Base-by-base conservation (phyloP, 1,140 invertebrate species). In the Pogonomyrmex californicus region DNA sequence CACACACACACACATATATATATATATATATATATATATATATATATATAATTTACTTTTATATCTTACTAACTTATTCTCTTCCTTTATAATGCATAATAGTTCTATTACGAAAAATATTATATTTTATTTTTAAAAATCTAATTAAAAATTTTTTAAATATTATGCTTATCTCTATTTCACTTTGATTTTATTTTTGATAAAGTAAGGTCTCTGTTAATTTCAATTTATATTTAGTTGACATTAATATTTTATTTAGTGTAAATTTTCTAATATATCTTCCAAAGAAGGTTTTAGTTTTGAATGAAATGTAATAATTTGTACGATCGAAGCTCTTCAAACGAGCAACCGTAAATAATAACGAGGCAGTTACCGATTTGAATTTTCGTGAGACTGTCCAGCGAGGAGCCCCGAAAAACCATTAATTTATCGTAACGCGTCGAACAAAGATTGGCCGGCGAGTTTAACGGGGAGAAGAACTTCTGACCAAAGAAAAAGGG, bases 361-460 rank as follows among this genome's bases (percentile, higher is more conserved):
- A 90, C 30, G 83, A 86, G 87, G 88, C 88, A 73, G 86, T 89
- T 87, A 87, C 76, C 88, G 86, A 87, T 89, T 91, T 83, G 76
- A 91, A 91, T 91, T 89, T 87, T 73, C 88, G 91, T 89, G 87
- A 85, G 90, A 87, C 79, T 77, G 87, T 85, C 87, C 82, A 87
- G 78, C 4, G 56, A 75, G 66, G 56, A 85, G 77, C 76, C 87
- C 41, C 63, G 85, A 60, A 91, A 93, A 92, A 92, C 92, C 92
- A 94, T 95, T 94, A 94, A 94, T 94, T 93, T 92, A 91, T 93
- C 92, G 92, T 93, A 92, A 94, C 90, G 91, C 83, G 79, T 54
- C 47, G 88, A 86, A 88, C 86, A 85, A 79, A 17, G 68, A 60
- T 12, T 44, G 79, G 33, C 68, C 68, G 68, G 66, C 9, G 51